phyloP scores from a whole-genome alignment of 1,140 invertebrate species.

The Anastrepha obliqua region DNA sequence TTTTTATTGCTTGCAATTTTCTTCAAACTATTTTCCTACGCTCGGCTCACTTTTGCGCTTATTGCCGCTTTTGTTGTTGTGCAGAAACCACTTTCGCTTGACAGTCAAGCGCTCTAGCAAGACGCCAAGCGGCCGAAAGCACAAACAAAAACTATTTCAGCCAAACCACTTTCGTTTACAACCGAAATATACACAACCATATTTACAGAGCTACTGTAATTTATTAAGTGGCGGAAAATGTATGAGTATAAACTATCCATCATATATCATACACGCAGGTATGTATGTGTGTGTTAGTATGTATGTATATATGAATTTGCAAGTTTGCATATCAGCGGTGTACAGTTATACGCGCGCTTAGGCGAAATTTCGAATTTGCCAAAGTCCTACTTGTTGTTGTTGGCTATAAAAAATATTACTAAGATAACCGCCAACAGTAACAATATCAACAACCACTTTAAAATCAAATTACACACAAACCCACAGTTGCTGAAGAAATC shows the following conservation, averaged over 20 bases:
- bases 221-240: neutral
- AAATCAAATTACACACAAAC: neutral
- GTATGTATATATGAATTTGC: neutral
- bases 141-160: neutral
- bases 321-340: neutral
- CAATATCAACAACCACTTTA: neutral
- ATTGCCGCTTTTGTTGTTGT: constrained; percentile 1
- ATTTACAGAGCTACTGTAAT: neutral
- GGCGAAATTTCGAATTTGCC: neutral
- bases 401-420: neutral
- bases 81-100: constrained; percentile 38
- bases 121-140: neutral
- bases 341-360: neutral
- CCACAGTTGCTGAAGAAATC: too few relatives aligned
- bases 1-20: constrained; percentile 39
- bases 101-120: neutral
- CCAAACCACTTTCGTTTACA: constrained; percentile 39
- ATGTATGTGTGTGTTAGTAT: neutral
- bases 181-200: neutral
- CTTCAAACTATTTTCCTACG: constrained; percentile 16
- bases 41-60: neutral
- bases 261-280: neutral
- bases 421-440: neutral
- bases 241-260: neutral
- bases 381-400: neutral